Evolutionary conservation across 2,113 vertebrate species (phyloP), one percentile per base, ranked within the genome.

Genomic region (Microtus montanus): DNA sequence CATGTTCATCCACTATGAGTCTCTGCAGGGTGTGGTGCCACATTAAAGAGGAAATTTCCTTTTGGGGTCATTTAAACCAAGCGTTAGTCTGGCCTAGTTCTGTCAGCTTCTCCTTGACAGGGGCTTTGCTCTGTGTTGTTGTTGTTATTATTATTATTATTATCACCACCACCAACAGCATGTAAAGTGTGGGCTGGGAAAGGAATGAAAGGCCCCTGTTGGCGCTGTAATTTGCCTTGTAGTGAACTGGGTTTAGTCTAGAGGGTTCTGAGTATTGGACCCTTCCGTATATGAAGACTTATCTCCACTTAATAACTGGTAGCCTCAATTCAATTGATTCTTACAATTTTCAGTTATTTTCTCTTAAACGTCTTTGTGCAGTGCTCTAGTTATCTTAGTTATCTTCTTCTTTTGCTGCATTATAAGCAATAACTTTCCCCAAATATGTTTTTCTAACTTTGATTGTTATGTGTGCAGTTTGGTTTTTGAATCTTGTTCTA

Each of bases 191-290:
- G 41, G 22, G 19, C 19, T 20, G 20, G 20, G 38, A 22, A 41
- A 74, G 71, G n/a, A 86, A 85, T 35, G 61, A 89, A n/a, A 93
- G 70, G 54, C 3, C 64, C 28, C 90, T 5, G 9, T 77, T 89
- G 14, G 24, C 38, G 64, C 77, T 95, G 86, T 95, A 49, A 94
- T 96, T 87, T 87, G 49, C 49, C 74, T 75, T 49, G 1, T 15
- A 3, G 12, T 89, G 70, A 73, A 2, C 86, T 89, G 95, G 13
- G 28, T 93, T 92, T 64, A 68, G 44, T 13, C 82, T 77, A 89
- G 73, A 71, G 33, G 33, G 38, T 86, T 91, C 68, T 30, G 88
- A 35, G 2, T 68, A 74, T 87, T 78, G 86, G 63, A 47, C 86
- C 9, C 78, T 96, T 74, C 2, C 7, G 35, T 90, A 83, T 94